phyloP scores from a whole-genome alignment of 1,140 invertebrate species.

The Drosophila persimilis region DNA sequence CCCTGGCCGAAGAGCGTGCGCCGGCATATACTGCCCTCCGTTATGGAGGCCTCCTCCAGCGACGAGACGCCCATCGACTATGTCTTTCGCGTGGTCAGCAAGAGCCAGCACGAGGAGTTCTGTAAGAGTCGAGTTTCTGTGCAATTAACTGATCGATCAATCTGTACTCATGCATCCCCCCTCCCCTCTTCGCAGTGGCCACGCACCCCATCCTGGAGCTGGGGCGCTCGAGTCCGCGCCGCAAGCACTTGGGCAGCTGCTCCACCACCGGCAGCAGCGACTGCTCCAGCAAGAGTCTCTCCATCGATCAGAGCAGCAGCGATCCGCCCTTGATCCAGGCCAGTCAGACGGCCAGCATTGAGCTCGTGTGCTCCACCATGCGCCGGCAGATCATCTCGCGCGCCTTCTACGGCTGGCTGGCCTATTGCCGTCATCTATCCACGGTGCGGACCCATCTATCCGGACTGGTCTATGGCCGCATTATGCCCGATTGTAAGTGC shows the following conservation, averaged over 20 bases:
- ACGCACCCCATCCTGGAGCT: conserved; percentile 77
- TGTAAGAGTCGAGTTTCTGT: conserved; percentile 83
- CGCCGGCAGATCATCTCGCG: conserved; percentile 96
- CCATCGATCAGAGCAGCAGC: conserved; percentile 84
- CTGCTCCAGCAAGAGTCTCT: conserved; percentile 81
- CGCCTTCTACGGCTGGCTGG: conserved; percentile 98
- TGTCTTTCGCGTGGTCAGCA: conserved; percentile 94
- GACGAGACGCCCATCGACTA: conserved; percentile 91
- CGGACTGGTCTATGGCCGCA: conserved; percentile 91
- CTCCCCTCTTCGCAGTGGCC: conserved; percentile 50
- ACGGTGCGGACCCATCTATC: conserved; percentile 96
- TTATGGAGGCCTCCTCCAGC: conserved; percentile 86
- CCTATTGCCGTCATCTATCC: conserved; percentile 96
- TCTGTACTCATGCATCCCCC: no score
- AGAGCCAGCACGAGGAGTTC: conserved; percentile 90
- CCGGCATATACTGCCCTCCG: conserved; percentile 85
- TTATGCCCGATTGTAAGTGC: conserved; percentile 85
- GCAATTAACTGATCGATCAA: no score
- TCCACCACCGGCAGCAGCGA: conserved; percentile 82
- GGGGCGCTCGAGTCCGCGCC: conserved; percentile 72
- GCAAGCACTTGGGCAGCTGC: conserved; percentile 79
- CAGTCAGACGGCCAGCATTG: conserved; percentile 85
- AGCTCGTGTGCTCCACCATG: conserved; percentile 95
- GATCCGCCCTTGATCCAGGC: conserved; percentile 72
- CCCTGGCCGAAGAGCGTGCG: conserved; percentile 87